Evolutionary conservation across 2,888 invertebrate species (phyloP), one percentile per base, ranked within the genome.

Genomic region (Nymphalis c-album): DNA sequence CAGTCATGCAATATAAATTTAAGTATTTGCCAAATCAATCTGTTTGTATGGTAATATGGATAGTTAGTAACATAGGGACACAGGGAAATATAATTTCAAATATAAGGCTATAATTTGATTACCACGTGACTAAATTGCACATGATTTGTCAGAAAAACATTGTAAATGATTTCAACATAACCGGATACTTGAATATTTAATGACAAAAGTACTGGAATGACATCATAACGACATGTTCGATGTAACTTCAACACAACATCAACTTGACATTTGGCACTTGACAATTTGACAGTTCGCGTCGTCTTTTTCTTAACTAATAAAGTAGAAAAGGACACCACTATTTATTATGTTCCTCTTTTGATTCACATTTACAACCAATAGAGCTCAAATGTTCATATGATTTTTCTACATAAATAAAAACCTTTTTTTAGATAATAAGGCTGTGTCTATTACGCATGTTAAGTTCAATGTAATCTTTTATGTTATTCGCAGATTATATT

Each of bases 401-500:
- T 35, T 60, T 45, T 31, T 35, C 16, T 35, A 20, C n/a, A 45
- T 31, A 31, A 53, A 55, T n/a, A n/a, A 53, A 47, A 7, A 20
- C 47, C 2, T 22, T 31, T 48, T 45, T 62, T 50, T 67, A 62
- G 58, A 20, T 16, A n/a, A 35, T 62, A 61, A 63, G 67, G 60
- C 60, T 64, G 47, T 64, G 48, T 67, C 60, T 61, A 60, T 48
- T 51, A 46, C 35, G 67, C 67, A 67, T 67, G 67, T 62, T 61
- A 55, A 64, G 31, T 67, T 62, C 57, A 45, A 20, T 67, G 50
- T 60, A 60, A 67, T 67, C 22, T 35, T 50, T 63, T 66, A 63
- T 67, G 57, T 63, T 57, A 58, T 53, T 65, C 63, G 63, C 57
- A 63, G 60, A 63, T 66, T 66, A 66, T 66, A 69, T 61, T 35